These are phyloP conservation scores for Mylabris phalerata DNA, from an alignment of 1,140 invertebrate genomes.

Conservation along the genomic window DNA sequence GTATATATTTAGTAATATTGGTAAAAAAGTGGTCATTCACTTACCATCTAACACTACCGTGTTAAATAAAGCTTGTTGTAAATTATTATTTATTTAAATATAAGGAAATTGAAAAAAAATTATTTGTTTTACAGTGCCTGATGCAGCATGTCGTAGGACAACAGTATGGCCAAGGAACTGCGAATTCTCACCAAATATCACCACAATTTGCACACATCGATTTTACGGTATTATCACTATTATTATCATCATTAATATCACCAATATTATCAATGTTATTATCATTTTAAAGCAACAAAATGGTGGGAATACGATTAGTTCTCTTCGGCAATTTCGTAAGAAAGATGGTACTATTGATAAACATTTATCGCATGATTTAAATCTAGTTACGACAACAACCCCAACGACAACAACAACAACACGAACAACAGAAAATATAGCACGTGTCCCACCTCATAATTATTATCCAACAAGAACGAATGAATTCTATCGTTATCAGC, in stretches of 20 bases:
- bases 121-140: constrained; percentile 24
- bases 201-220: constrained; percentile 30
- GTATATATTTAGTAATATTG: no score
- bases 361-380: constrained; percentile 3
- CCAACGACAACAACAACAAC: neutral
- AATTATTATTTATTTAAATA: no score
- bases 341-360: constrained; percentile 32
- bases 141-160: constrained; percentile 36
- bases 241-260: no score
- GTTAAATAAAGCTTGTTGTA: no score
- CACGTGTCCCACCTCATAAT: constrained; percentile 34
- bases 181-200: constrained; percentile 27
- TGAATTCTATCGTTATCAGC: constrained; percentile 26
- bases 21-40: no score
- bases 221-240: constrained; percentile 22
- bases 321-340: constrained; percentile 38
- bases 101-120: no score
- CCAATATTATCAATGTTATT: neutral
- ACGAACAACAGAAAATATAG: constrained; percentile 27
- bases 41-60: no score
- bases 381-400: constrained; percentile 3
- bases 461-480: constrained; percentile 28
- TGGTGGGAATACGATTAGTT: constrained; percentile 25
- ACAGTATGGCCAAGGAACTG: constrained; percentile 35
- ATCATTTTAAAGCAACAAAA: neutral